These are phyloP conservation scores for Sturnira hondurensis DNA, from an alignment of 2,113 vertebrate genomes.

Conservation along the genomic window DNA sequence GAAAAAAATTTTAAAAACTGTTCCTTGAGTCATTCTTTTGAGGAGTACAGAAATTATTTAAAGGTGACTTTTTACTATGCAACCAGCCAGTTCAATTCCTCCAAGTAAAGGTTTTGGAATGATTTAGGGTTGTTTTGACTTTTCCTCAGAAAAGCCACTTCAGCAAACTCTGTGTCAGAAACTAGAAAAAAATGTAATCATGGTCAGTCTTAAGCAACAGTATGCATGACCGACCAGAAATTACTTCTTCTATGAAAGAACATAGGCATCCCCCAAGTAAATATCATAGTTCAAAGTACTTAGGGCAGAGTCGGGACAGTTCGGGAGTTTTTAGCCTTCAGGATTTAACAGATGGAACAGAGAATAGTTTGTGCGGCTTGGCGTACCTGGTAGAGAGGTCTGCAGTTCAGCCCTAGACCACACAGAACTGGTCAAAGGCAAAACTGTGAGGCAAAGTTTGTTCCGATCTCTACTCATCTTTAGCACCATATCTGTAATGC, in stretches of 20 bases:
- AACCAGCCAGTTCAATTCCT: background rate
- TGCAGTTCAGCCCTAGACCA: background rate
- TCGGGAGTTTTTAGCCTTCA: background rate
- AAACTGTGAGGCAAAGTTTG: background rate
- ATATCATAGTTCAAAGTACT: background rate
- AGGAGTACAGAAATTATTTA: background rate
- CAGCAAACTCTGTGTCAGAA: background rate
- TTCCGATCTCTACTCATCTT: background rate
- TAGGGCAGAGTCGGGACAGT: background rate
- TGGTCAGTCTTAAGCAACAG: background rate
- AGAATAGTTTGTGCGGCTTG: background rate
- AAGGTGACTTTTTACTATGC: background rate
- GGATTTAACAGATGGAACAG: background rate
- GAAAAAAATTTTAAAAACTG: background rate
- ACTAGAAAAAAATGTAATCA: background rate
- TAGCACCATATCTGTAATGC: no score
- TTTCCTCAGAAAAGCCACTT: background rate
- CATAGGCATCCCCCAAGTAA: background rate
- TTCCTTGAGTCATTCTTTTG: background rate
- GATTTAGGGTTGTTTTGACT: background rate
- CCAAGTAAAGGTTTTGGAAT: background rate
- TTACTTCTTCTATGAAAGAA: background rate
- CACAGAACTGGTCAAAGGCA: background rate
- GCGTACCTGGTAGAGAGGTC: background rate
- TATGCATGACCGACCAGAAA: background rate